Conservation (phyloP, 2,888 invertebrate genomes). For the Leptinotarsa haldemani region DNA sequence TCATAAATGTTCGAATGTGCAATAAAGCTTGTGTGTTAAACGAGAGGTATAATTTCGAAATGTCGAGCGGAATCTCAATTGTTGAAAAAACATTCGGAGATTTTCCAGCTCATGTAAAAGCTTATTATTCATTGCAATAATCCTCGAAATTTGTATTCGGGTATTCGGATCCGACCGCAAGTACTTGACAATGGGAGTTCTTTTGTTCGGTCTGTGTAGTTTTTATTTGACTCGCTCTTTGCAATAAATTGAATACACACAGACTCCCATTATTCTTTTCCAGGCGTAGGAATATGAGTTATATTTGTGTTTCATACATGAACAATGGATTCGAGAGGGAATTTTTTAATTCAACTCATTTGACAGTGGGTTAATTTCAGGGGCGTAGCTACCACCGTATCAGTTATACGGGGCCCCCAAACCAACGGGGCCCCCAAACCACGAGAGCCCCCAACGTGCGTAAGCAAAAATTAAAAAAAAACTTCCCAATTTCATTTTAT, state of each 20-base stretch:
- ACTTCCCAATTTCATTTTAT: too few species aligned
- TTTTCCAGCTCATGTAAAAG: slow-evolving; percentile 1
- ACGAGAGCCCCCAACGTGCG: too few species aligned
- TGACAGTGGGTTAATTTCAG: neutral
- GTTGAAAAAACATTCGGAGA: neutral
- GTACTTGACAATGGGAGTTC: slow-evolving; percentile 8
- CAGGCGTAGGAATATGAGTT: neutral
- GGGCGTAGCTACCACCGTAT: too few species aligned
- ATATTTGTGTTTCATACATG: slow-evolving; percentile 1
- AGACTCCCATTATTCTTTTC: neutral
- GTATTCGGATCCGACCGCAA: slow-evolving; percentile 15
- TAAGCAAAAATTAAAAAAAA: too few species aligned
- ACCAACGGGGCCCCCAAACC: too few species aligned
- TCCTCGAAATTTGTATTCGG: slow-evolving; percentile 11
- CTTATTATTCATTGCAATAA: slow-evolving; percentile 8
- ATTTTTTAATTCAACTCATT: neutral
- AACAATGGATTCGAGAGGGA: neutral
- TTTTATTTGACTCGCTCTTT: slow-evolving; percentile 4
- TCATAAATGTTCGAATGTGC: too few species aligned
- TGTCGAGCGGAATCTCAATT: neutral
- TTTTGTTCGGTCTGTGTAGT: slow-evolving; percentile 8
- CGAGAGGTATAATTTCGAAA: neutral
- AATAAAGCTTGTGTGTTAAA: too few species aligned
- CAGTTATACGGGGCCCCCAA: too few species aligned
- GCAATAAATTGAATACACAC: slow-evolving; percentile 20